Base-by-base conservation (phyloP, 1,140 invertebrate species). In the Papilio xuthus region DNA sequence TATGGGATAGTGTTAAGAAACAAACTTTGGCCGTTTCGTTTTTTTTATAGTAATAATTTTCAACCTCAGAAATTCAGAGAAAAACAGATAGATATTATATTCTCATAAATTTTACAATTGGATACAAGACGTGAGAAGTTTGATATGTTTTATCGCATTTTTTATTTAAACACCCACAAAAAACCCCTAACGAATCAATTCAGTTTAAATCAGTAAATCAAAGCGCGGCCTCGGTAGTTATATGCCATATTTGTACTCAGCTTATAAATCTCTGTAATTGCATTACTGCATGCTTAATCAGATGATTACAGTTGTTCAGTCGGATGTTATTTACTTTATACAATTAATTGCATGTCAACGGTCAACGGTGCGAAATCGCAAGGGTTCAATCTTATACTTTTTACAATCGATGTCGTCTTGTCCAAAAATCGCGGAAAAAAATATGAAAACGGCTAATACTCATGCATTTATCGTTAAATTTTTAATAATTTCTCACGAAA, bases 201-300 rank as follows among this genome's bases (percentile, higher is more conserved):
- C 4, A 26, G 12, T 47, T 0, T 28, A 23, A 44, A 50, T 26
- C 42, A n/a, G 23, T 73, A 73, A 73, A 73, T 73, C 71, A 47
- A 73, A 73, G 42, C 42, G 12, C 42, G 8, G 71, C 18, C 42
- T 12, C 20, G 42, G 71, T 26, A 73, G 71, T 73, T 73, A 73
- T 4, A 13, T n/a, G 20, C 71, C 71, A 73, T 73, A 73, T 73
- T 26, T 47, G 71, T 73, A 42, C 13, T 8, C 3, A 20, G 37
- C n/a, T 73, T 44, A 28, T 73, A 73, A 73, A 73, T 73, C 71
- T 73, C 71, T 73, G 15, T 73, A 73, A 73, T 73, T 73, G 71
- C 71, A 73, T 47, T 73, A 73, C 71, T 44, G 71, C 71, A 73
- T 20, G 71, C 50, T 73, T 73, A 73, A 73, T 73, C 42, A 73